Base-by-base conservation (phyloP, 92 coral and sea anemone genomes). In the Actinostola sp. region DNA sequence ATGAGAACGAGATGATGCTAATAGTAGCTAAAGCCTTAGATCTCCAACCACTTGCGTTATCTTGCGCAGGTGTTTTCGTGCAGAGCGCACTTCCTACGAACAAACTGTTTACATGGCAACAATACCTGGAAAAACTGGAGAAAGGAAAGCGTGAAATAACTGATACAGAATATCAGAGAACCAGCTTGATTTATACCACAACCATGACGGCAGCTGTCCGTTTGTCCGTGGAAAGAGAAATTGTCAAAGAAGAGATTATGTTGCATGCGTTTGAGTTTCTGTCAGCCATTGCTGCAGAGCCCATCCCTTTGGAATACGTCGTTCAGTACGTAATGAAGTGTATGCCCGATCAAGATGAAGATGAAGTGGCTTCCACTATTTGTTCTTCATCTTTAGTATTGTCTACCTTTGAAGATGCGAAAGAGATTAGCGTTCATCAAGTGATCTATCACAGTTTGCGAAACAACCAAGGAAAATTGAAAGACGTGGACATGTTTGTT, bases 51-150 rank as follows among this genome's bases (percentile, higher is more conserved):
- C 72, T 66, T 14, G 72, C 72, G 12, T 32, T 66, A 4, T 53
- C 72, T 2, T 66, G 55, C n/a, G 72, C 72, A 25, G 72, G 50
- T 42, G 11, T 66, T 26, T 66, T 38, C 48, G 19, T 61, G 67
- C 44, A 35, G 25, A 28, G 2, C 13, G 26, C 20, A n/a, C 11
- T 24, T 15, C 14, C 19, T 2, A 1, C 49, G n/a, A n/a, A n/a
- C n/a, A n/a, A n/a, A n/a, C n/a, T n/a, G n/a, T n/a, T n/a, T 29
- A 61, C 35, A 13, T 66, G 72, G 72, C 9, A 66, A 27, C 29
- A 45, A 1, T 66, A 42, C 42, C 24, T 66, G 33, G 16, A 19
- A 17, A 44, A 66, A n/a, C 28, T 66, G 20, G 23, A 66, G 26
- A 4, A 28, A 43, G 72, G 72, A 66, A 46, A 66, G 38, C 72